Base-by-base conservation (phyloP, 2,113 vertebrate genomes). In the Lophochroa leadbeateri region DNA sequence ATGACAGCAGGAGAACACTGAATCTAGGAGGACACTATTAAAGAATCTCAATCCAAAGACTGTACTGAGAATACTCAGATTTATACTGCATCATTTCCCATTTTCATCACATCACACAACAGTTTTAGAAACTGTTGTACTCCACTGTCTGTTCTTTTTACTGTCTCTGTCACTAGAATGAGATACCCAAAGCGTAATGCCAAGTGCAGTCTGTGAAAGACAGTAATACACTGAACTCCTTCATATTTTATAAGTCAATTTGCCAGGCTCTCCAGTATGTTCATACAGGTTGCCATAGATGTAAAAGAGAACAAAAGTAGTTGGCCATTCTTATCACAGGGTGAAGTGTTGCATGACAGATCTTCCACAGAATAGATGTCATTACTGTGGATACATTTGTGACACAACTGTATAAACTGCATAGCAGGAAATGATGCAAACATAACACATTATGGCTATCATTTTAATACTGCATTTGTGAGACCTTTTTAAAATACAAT, bases 231-330 rank as follows among this genome's bases (percentile, higher is more conserved):
- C 39, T 63, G 18, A 74, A 57, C 33, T 93, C 43, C 63, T 95
- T 94, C 71, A 86, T 88, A 64, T 88, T 94, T 96, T 88, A 72
- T 92, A 94, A 90, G 60, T 61, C 69, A 90, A 90, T 94, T 95
- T 94, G 7, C 65, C 83, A 93, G 76, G 44, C 44, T 61, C 52
- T 81, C 41, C 46, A 69, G 28, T 17, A 2, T 29, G 29, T 74
- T 74, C 76, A 79, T 64, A 71, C 18, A 67, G 57, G 49, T 31
- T 67, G 46, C n/a, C 3, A 7, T 24, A 90, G 43, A 33, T 68
- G 29, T 52, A 47, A 58, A 86, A 61, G 21, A 71, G 39, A 91
- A 63, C 12, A 81, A 68, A 93, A 75, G 50, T 7, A 50, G 25
- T 2, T n/a, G 68, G 37, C 13, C 18, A 13, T 23, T 88, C 31